Evolutionary conservation across 1,140 invertebrate species (phyloP), one percentile per base, ranked within the genome.

Genomic region (Gonatopus flavifemur): DNA sequence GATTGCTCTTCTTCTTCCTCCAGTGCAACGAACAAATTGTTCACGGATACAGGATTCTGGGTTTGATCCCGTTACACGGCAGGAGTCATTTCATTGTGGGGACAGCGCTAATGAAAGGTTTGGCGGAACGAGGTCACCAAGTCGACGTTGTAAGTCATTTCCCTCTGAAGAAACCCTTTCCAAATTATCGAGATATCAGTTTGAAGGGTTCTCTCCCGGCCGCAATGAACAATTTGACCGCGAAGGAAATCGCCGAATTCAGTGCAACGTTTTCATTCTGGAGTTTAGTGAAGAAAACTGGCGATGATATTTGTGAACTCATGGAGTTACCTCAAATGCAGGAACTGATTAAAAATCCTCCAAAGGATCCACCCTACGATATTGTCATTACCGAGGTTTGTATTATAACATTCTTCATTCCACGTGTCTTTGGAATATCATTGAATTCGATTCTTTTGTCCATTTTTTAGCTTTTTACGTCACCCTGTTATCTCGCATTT

Each of bases 31-130:
- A n/a, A n/a, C n/a, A n/a, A n/a, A n/a, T n/a, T 60, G 61, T n/a
- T 28, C 6, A 28, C 6, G 25, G 25, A 7, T 6, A 62, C 37
- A 59, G 65, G n/a, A 76, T 77, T 33, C 50, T 77, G 6, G 70
- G 74, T 22, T 30, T 84, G 2, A 74, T 82, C 38, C 80, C 76
- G 12, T 66, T 80, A 3, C 59, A 67, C 4, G 77, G 73, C 1
- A 76, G 73, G 44, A 86, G 84, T 47, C 84, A 86, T 57, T 77
- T 73, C 39, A 74, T 79, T 44, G 72, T 83, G 32, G 37, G 9
- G 0, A 66, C 73, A 25, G 21, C 52, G 3, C 6, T 80, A 7
- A 67, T 78, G 57, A 62, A 62, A 18, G 62, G 36, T 7, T 48
- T 81, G 0, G 77, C 75, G 1, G 54, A 43, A 9, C 65, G 67